Conservation (phyloP, 2,113 vertebrate genomes). For the Elgaria multicarinata region DNA sequence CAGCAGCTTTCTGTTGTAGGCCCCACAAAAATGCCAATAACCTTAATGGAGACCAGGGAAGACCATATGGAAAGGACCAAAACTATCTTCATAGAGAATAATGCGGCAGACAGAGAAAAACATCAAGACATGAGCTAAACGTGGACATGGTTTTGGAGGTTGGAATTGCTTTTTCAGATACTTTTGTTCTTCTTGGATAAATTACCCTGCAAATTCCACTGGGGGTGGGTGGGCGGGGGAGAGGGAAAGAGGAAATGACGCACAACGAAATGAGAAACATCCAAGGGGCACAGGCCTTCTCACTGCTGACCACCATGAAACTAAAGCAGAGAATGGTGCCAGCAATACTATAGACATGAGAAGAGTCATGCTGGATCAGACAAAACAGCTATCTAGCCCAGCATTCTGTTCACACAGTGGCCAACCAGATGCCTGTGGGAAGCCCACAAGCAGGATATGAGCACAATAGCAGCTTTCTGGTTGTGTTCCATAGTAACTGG, state of each 20-base stretch:
- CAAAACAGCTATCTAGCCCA: too few relatives aligned
- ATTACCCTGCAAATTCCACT: neutral
- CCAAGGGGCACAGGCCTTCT: neutral
- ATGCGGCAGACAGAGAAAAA: neutral
- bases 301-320: neutral
- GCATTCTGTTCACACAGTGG: too few relatives aligned
- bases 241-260: neutral
- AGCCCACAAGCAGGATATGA: too few relatives aligned
- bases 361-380: too few relatives aligned
- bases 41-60: neutral
- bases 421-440: too few relatives aligned
- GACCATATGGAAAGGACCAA: neutral
- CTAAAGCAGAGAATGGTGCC: neutral
- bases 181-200: neutral
- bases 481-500: too few relatives aligned
- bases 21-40: neutral
- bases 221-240: neutral
- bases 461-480: too few relatives aligned
- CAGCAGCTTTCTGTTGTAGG: neutral
- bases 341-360: neutral
- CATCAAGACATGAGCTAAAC: neutral
- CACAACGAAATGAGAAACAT: neutral
- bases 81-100: neutral
- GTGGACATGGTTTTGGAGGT: neutral
- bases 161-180: neutral